Percentiles rank a stretch among this genome's conserved stretches.
Evolutionary conservation across 2,113 vertebrate genomes (phyloP).

Genomic region (Merops nubicus): DNA sequence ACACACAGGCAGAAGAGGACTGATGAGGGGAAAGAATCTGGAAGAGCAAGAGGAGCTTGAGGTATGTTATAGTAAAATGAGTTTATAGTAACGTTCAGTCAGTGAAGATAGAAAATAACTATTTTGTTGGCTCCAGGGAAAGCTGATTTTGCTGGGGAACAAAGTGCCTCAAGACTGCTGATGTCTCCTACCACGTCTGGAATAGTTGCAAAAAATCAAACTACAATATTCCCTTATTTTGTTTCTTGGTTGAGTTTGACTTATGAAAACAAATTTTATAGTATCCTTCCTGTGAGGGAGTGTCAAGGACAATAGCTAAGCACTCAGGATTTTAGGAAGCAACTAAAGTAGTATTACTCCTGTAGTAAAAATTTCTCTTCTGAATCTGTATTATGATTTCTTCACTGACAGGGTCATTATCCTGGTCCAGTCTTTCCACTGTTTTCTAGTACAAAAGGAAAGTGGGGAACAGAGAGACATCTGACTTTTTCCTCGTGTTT

Average conservation of each 20-base stretch:
- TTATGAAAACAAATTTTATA: not conserved
- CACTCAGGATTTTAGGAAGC: not conserved
- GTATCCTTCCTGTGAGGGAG: not conserved
- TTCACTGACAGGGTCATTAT: not conserved
- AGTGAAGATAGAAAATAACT: not conserved
- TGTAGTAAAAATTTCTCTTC: not conserved
- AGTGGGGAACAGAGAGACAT: not conserved
- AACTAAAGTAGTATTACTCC: not conserved
- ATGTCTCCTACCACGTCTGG: not conserved
- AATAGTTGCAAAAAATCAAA: not conserved
- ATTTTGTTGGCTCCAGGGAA: not conserved
- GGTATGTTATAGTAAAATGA: accelerated
- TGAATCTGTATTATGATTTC: not conserved
- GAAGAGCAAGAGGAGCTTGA: not conserved
- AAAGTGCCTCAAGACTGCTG: not conserved
- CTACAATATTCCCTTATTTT: not conserved
- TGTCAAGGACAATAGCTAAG: not conserved
- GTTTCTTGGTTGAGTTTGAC: not conserved
- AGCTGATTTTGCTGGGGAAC: not conserved
- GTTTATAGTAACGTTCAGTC: not conserved
- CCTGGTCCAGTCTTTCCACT: not conserved
- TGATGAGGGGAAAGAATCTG: not conserved
- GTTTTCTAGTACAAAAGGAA: not conserved
- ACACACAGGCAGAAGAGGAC: not conserved
- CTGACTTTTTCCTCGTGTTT: not conserved